A percentile compares a stretch with the other conserved stretches of the same genome.
These are phyloP conservation scores for Schizopygopsis malacanthus DNA, from an alignment of 2,797 vertebrate species.

Conservation along the genomic window DNA sequence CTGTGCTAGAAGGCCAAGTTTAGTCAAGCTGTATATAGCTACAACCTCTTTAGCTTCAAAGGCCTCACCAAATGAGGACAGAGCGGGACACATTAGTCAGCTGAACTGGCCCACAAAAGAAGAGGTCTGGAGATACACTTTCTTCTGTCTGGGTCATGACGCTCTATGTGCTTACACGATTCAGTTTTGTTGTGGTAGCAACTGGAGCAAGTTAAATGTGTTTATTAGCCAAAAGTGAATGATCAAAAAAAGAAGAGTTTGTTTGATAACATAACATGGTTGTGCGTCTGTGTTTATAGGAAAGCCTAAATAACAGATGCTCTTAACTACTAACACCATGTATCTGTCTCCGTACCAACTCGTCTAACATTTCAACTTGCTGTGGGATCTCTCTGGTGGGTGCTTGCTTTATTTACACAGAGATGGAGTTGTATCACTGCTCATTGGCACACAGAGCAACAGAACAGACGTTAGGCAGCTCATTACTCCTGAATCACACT, in stretches of 20 bases:
- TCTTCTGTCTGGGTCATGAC: slow-evolving; percentile 19
- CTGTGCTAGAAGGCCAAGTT: slow-evolving; percentile 47
- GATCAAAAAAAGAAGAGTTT: background rate
- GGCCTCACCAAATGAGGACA: slow-evolving; percentile 33
- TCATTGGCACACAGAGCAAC: slow-evolving; percentile 34
- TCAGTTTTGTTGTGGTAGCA: slow-evolving; percentile 12
- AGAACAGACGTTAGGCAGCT: slow-evolving; percentile 37
- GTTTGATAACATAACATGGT: slow-evolving; percentile 38
- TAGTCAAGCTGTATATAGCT: slow-evolving; percentile 48
- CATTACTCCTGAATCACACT: slow-evolving; percentile 45
- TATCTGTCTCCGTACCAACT: slow-evolving; percentile 15
- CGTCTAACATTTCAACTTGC: slow-evolving; percentile 34
- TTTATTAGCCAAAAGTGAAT: slow-evolving; percentile 13
- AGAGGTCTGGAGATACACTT: slow-evolving; percentile 42
- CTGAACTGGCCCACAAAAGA: slow-evolving; percentile 42
- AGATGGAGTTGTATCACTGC: slow-evolving; percentile 15
- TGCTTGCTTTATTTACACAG: slow-evolving; percentile 40
- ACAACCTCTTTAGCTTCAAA: slow-evolving; percentile 35
- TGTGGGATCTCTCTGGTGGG: slow-evolving; percentile 25
- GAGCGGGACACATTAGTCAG: slow-evolving; percentile 22
- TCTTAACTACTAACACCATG: slow-evolving; percentile 30
- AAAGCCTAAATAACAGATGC: slow-evolving; percentile 42
- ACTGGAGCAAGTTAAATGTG: slow-evolving; percentile 41
- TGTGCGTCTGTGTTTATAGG: slow-evolving; percentile 35
- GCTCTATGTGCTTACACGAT: background rate